Base-by-base conservation (phyloP, 1,140 invertebrate species). In the Manduca sexta region DNA sequence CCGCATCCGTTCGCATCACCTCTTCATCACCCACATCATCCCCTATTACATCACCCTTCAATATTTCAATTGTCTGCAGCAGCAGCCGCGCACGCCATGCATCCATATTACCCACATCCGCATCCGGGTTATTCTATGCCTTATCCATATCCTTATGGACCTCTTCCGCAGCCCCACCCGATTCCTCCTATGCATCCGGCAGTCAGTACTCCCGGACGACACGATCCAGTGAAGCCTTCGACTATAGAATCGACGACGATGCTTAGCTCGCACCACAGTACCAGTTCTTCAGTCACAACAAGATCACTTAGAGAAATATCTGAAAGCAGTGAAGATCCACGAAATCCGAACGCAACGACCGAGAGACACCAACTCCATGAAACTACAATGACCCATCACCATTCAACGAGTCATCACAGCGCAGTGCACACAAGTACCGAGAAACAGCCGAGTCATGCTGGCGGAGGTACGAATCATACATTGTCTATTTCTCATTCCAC, bases 121-220 rank as follows among this genome's bases (percentile, higher is more conserved):
- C 92, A 93, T 82, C 88, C 91, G 2, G 90, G 90, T 5, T 91
- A 91, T 56, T 86, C 89, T 17, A 88, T 90, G 65, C 89, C 90
- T 5, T 90, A 89, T 70, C 87, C 89, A n/a, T 93, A 92, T 82
- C 88, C 92, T 0, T 92, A 92, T 61, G 90, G 89, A 3, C 91
- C 92, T 1, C 87, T 92, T 42, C 91, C 91, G 13, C 92, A 90
- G 63, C 90, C 90, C 4, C 90, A 93, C 60, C 90, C 92, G 1
- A 92, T 92, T 56, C 92, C 92, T 15, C 91, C 91, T 1, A 92
- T 92, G 50, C 90, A 58, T 62, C 83, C 91, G 3, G 87, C 88
- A 34, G 82, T 87, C 10, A 90, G 88, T 54, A 86, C 79, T 21
- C 67, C 82, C 42, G 78, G 74, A 57, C 74, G 83, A 60, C 86